phyloP scores from a whole-genome alignment of 2,888 invertebrate species.

The Yponomeuta cagnagella region DNA sequence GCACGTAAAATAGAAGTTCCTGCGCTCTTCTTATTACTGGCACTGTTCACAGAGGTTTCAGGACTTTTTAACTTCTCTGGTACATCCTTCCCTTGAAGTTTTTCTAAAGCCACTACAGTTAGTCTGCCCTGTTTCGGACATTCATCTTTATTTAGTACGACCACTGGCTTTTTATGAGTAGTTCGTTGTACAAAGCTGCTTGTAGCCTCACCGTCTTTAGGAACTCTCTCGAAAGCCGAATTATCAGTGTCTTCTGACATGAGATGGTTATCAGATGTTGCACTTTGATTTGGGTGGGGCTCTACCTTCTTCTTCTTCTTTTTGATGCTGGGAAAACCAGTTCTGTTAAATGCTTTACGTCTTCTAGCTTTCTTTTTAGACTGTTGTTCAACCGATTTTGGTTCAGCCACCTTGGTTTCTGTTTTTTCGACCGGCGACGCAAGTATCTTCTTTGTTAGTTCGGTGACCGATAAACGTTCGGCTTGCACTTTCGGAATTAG shows the following conservation, averaged over 20 bases:
- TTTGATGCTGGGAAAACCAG: constrained; percentile 90
- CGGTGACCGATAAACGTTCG: constrained; percentile 48
- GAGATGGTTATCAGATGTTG: constrained; percentile 50
- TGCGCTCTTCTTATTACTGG: constrained; percentile 36
- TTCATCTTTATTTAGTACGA: constrained; percentile 68
- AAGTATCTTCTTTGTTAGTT: constrained; percentile 42
- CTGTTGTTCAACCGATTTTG: constrained; percentile 28
- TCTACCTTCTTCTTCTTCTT: constrained; percentile 85
- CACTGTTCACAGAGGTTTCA: constrained; percentile 26
- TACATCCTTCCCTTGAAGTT: constrained; percentile 71
- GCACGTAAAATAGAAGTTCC: constrained; percentile 59
- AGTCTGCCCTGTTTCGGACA: constrained; percentile 72
- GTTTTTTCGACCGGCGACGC: constrained; percentile 39
- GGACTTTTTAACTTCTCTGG: constrained; percentile 21
- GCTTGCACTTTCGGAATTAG: constrained; percentile 58
- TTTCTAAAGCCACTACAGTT: constrained; percentile 78
- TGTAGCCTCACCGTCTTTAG: constrained; percentile 80
- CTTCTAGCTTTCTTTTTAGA: constrained; percentile 74
- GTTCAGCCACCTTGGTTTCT: constrained; percentile 42
- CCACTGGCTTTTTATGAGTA: constrained; percentile 58
- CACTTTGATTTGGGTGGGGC: constrained; percentile 32
- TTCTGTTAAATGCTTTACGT: constrained; percentile 87
- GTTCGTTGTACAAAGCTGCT: constrained; percentile 80
- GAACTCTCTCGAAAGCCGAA: constrained; percentile 80
- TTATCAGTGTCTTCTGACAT: constrained; percentile 61